Base-by-base conservation (phyloP, 2,113 vertebrate genomes). In the Catharus fuscescens region DNA sequence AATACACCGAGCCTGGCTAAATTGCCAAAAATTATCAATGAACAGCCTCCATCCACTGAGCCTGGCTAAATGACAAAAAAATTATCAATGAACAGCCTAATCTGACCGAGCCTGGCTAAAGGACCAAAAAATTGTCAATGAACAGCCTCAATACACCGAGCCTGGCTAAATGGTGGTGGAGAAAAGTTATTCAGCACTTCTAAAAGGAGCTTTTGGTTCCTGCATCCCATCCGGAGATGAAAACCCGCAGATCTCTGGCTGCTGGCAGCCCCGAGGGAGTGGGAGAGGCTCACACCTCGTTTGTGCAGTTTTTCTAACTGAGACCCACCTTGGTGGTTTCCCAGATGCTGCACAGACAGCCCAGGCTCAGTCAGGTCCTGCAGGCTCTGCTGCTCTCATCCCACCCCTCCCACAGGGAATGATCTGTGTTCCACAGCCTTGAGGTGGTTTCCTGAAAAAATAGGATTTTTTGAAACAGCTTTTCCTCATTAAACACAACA, bases 351-450 rank as follows among this genome's bases (percentile, higher is more conserved):
- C 14, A 59, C 23, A 24, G 28, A 36, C 16, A 20, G 4, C 26
- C 12, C 54, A 8, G 54, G 65, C n/a, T 4, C n/a, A 26, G 54
- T 3, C 42, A 14, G 28, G 42, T 20, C 17, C 67, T 69, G 8
- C 52, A 20, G 67, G 65, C 70, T 57, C 57, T 13, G 32, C 9
- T 19, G 29, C 24, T 56, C 4, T 4, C 34, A 0, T 21, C 57
- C 71, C 70, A 13, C 44, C n/a, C 16, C 4, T 52, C 36, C 66
- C 81, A 15, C 5, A 5, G 47, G 76, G 19, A 50, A 26, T 19
- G 53, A 76, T 1, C 0, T 17, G 12, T 12, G 32, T 1, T 65
- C 26, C 15, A 61, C 72, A 25, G 1, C 0, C 0, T 23, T 5
- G 4, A 48, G 36, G 19, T 7, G 32, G 15, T 42, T 85, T 34